A percentile compares a stretch with the other conserved stretches of the same genome.
These are phyloP conservation scores for Paguma larvata DNA, from an alignment of 2,797 vertebrate species.

Conservation along the genomic window DNA sequence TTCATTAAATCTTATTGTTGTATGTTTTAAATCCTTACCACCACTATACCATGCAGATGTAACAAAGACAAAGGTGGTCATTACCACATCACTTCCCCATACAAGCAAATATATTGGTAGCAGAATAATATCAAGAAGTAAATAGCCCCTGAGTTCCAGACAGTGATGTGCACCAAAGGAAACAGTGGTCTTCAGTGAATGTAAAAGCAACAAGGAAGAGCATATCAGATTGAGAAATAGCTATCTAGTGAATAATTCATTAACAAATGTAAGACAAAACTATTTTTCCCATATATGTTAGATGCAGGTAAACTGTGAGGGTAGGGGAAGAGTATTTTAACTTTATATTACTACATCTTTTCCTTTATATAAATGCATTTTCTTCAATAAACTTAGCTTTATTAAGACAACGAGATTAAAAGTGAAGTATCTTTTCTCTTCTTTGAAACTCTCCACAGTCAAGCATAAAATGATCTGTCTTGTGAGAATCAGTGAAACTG, in stretches of 20 bases:
- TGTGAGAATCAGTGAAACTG: not conserved
- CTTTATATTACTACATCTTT: not conserved
- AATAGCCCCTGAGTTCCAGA: not conserved
- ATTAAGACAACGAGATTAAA: not conserved
- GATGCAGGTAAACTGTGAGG: not conserved
- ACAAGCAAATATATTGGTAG: not conserved
- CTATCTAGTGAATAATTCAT: not conserved
- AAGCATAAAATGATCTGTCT: not conserved
- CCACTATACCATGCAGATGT: not conserved
- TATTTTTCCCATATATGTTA: not conserved
- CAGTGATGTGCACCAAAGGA: not conserved
- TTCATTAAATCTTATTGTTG: not conserved
- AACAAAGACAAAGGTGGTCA: not conserved
- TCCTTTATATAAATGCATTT: not conserved
- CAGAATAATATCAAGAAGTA: not conserved
- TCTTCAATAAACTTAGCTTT: not conserved
- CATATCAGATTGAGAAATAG: not conserved
- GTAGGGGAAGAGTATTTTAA: not conserved
- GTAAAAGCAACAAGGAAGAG: not conserved
- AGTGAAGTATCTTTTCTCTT: not conserved
- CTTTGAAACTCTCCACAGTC: not conserved
- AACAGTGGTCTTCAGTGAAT: not conserved
- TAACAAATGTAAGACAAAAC: not conserved
- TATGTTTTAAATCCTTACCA: not conserved
- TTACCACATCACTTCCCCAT: not conserved